These are phyloP conservation scores for Elmis aenea DNA, from an alignment of 2,888 invertebrate species.

Conservation along the genomic window DNA sequence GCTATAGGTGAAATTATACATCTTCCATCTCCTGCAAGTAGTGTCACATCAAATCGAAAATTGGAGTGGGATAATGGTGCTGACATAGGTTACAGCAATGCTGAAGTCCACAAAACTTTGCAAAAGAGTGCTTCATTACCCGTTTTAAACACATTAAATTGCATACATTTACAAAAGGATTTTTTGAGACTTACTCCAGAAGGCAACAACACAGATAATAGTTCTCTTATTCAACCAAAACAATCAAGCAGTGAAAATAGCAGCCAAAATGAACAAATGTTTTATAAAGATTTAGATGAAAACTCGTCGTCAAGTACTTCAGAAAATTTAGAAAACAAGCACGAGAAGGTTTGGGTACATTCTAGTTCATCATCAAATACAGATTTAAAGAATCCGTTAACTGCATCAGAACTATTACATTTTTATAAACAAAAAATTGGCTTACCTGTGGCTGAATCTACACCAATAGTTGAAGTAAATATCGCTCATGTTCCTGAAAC, in stretches of 20 bases:
- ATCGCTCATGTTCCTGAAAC: no score
- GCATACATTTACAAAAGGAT: slow-evolving; percentile 11
- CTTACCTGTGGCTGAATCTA: slow-evolving; percentile 27
- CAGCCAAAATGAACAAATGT: no score
- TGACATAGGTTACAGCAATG: slow-evolving; percentile 69
- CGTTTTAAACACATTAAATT: slow-evolving; percentile 21
- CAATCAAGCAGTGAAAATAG: not conserved
- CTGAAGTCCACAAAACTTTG: slow-evolving; percentile 38
- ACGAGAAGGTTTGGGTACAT: no score
- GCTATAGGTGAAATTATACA: slow-evolving; percentile 10
- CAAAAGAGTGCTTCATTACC: slow-evolving; percentile 42
- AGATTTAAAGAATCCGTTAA: no score
- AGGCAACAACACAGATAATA: slow-evolving; percentile 2
- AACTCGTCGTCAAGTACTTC: slow-evolving; percentile 1
- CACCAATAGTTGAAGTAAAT: no score
- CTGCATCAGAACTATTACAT: no score
- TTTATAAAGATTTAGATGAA: not conserved
- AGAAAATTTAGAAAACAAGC: no score
- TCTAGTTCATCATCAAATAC: no score
- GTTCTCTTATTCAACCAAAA: not conserved
- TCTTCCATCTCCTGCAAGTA: slow-evolving; percentile 64
- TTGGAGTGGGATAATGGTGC: slow-evolving; percentile 86
- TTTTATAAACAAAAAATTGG: slow-evolving; percentile 23
- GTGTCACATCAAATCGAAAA: slow-evolving; percentile 66
- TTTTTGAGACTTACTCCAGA: slow-evolving; percentile 13